Evolutionary conservation across 2,113 vertebrate genomes (phyloP).

Genomic region (Leptosomus discolor): DNA sequence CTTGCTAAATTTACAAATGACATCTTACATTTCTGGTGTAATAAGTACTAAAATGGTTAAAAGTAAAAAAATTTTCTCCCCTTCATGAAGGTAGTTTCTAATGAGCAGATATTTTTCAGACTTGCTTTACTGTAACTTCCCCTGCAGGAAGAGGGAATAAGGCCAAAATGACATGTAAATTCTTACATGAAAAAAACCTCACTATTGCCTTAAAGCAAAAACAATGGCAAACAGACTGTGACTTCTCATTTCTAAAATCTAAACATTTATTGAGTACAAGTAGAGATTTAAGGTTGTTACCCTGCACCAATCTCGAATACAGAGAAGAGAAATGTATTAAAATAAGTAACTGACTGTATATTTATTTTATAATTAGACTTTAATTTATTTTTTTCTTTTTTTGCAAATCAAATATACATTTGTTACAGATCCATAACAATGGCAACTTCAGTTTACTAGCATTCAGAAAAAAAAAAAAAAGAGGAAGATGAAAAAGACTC

Average conservation of each 20-base stretch:
- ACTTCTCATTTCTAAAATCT: not conserved
- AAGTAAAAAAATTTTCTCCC: not conserved
- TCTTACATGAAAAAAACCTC: not conserved
- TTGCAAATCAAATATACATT: not conserved
- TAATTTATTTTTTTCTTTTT: not conserved
- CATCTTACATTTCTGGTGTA: not conserved
- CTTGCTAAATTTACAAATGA: not conserved
- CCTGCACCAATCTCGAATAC: not conserved
- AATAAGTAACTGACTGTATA: not conserved
- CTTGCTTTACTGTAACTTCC: not conserved
- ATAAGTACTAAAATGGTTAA: not conserved
- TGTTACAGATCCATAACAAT: not conserved
- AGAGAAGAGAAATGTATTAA: not conserved
- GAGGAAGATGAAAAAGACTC: not conserved
- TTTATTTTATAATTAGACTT: not conserved
- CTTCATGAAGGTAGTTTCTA: not conserved
- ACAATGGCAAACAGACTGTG: not conserved
- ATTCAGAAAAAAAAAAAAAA: not conserved
- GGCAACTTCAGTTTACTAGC: not conserved
- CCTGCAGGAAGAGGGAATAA: not conserved
- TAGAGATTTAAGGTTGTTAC: not conserved
- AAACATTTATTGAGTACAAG: not conserved
- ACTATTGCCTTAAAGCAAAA: not conserved
- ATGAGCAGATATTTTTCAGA: not conserved
- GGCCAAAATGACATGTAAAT: not conserved